A percentile compares a stretch with the other conserved stretches of the same genome.
phyloP scores from a whole-genome alignment of 1,140 invertebrate genomes.

The Lepidurus couesii region DNA sequence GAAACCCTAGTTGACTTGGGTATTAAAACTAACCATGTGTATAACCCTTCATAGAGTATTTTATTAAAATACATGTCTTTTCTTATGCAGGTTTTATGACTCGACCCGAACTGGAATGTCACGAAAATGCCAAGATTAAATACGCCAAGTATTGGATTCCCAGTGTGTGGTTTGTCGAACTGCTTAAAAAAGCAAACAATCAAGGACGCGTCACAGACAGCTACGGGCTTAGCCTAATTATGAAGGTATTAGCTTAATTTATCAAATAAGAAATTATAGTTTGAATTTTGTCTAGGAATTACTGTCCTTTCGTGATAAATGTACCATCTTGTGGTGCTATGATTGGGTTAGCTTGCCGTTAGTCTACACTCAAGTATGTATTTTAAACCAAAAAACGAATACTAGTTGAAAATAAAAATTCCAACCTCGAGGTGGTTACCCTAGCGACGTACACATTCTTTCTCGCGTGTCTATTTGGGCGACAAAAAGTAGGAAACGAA shows the following conservation, averaged over 20 bases:
- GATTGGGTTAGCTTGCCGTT: conserved; percentile 95
- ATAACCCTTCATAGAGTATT: not conserved
- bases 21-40: conserved; percentile 41
- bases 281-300: conserved; percentile 51
- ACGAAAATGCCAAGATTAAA: conserved; percentile 47
- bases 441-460: conserved; percentile 70
- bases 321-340: conserved; percentile 69
- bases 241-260: conserved; percentile 50
- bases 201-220: conserved; percentile 50
- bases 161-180: conserved; percentile 59
- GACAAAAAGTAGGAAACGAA: conserved; percentile 53
- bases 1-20: conserved; percentile 69
- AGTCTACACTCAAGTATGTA: conserved; percentile 89
- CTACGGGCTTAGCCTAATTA: conserved; percentile 58
- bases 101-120: conserved; percentile 54
- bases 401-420: not conserved
- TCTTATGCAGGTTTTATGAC: conserved; percentile 56
- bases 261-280: not conserved
- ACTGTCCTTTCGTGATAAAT: conserved; percentile 60
- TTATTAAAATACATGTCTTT: not conserved
- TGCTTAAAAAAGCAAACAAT: conserved; percentile 51
- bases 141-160: conserved; percentile 65
- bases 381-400: conserved; percentile 8
- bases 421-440: conserved; percentile 58
- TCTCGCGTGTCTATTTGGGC: conserved; percentile 59